Conservation (phyloP, 2,797 vertebrate genomes). For the Serranus cabrilla region DNA sequence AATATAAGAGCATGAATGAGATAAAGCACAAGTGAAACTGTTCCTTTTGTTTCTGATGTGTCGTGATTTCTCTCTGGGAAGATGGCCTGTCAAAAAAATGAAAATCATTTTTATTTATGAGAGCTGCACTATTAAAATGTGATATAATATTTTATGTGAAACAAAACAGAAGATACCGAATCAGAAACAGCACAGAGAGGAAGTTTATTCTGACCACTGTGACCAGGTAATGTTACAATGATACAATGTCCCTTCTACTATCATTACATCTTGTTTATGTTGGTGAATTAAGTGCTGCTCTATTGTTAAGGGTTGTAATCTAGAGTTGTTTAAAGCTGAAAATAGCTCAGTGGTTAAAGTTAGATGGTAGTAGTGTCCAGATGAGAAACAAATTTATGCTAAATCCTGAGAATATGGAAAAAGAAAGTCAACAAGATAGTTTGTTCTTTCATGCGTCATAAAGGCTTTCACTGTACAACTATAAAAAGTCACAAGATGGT, state of each 20-base stretch:
- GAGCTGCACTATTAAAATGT: conserved; percentile 17
- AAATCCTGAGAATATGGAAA: not conserved
- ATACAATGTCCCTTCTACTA: not conserved
- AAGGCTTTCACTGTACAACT: not conserved
- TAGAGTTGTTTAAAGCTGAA: not conserved
- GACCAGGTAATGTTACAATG: conserved; percentile 12
- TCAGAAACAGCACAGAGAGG: conserved; percentile 1
- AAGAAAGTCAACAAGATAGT: not conserved
- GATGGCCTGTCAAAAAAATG: conserved; percentile 36
- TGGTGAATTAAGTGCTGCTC: not conserved
- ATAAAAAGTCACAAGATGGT: conserved; percentile 12
- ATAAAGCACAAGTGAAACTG: not conserved
- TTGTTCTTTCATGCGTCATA: conserved; percentile 1
- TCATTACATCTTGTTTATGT: not conserved
- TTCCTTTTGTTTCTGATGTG: conserved; percentile 40
- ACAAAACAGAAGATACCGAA: conserved; percentile 1
- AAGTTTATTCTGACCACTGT: conserved; percentile 18
- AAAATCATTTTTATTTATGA: conserved; percentile 23
- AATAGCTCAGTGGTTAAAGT: not conserved
- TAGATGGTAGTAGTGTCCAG: not conserved
- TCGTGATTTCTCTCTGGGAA: conserved; percentile 51
- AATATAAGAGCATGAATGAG: conserved; percentile 7
- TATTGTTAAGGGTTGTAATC: not conserved
- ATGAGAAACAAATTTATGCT: not conserved
- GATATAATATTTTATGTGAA: not conserved